Conservation (phyloP, 2,797 vertebrate species). For the Periophthalmus magnuspinnatus region DNA sequence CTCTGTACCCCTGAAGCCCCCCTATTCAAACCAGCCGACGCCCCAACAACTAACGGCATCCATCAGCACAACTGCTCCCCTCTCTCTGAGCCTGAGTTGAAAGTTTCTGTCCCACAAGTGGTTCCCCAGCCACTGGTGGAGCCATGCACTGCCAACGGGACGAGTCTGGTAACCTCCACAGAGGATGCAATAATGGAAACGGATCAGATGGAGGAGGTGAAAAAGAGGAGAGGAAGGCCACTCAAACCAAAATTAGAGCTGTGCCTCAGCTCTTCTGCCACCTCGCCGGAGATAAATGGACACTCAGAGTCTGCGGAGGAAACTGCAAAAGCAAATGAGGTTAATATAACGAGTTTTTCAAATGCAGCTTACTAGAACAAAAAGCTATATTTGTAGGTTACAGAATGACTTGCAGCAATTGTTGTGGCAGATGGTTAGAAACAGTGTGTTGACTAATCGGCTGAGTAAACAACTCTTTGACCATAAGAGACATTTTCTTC, state of each 20-base stretch:
- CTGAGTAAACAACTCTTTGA: background rate
- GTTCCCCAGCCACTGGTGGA: constrained; percentile 79
- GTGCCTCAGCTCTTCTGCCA: constrained; percentile 51
- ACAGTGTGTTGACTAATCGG: background rate
- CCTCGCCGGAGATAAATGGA: constrained; percentile 22
- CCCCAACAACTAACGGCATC: constrained; percentile 71
- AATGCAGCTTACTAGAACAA: background rate
- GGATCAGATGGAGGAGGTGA: constrained; percentile 56
- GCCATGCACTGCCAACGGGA: constrained; percentile 83
- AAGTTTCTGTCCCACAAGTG: constrained; percentile 89
- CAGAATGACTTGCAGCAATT: background rate
- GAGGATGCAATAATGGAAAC: constrained; percentile 54
- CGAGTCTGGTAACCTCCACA: constrained; percentile 51
- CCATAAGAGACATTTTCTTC: background rate
- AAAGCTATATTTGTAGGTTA: background rate
- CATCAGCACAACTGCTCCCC: constrained; percentile 81
- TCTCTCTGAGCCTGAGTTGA: constrained; percentile 82
- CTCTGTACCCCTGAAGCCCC: constrained; percentile 80
- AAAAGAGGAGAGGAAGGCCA: constrained; percentile 82
- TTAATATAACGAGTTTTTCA: constrained; percentile 20
- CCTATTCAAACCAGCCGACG: constrained; percentile 82
- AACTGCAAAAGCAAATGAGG: constrained; percentile 49
- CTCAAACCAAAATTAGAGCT: constrained; percentile 79
- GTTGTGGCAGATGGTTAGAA: background rate
- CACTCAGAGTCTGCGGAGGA: constrained; percentile 20